Evolutionary conservation across 2,797 vertebrate species (phyloP), one percentile per base, ranked within the genome.

Genomic region (Cygnus olor): DNA sequence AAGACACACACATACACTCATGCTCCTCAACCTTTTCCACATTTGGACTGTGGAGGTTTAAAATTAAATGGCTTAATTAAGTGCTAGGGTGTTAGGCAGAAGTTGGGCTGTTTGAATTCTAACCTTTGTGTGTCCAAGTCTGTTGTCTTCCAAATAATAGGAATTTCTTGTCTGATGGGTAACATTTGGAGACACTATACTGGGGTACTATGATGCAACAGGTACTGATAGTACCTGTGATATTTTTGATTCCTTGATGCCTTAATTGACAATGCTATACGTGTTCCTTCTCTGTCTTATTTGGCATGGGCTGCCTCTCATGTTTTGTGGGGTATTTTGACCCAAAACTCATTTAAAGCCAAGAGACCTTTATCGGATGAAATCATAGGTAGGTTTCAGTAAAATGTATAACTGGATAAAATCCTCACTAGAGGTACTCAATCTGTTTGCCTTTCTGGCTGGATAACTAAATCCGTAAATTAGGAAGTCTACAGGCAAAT

Each of bases 101-200:
- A 34, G 16, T 20, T 68, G 22, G 12, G 3, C 65, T 44, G 25
- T 28, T 42, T 76, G 44, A 63, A n/a, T 57, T 74, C 49, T 17
- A 10, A 11, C 1, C 16, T 68, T 76, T 71, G 3, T 73, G 44
- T 1, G 1, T 27, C 19, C 69, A 11, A 2, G 0, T 44, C 17
- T 47, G 3, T 66, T 76, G 12, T 34, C 22, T 71, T 70, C 1
- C 11, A 60, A 44, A 49, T 40, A 40, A 51, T 15, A 51, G 13
- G 5, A 25, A 45, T 21, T 68, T 72, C 40, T 53, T 66, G 7
- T 21, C 49, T 64, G 17, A 15, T 53, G n/a, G 6, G 4, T 3
- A 25, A 44, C 36, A 36, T 5, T 70, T 69, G 30, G 66, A 82
- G 17, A 40, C 45, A 25, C 12, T 4, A 18, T 16, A 24, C 24